Evolutionary conservation across 2,113 vertebrate genomes (phyloP).

Genomic region (Alaudala cheleensis): DNA sequence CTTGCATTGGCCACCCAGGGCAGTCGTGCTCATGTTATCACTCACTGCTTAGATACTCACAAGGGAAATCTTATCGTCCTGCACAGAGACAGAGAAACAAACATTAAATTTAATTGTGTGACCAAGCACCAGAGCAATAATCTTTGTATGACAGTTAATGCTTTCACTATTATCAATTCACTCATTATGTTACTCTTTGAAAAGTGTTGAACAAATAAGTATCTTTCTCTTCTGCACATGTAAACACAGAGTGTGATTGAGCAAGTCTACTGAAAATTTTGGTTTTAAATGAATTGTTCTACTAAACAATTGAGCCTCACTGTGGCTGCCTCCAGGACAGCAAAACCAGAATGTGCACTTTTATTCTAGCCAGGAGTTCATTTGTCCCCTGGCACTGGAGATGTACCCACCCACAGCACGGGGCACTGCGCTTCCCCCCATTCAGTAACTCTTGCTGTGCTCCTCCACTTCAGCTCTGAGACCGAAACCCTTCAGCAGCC

Average conservation of each 20-base stretch:
- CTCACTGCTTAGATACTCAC: constrained; percentile 56
- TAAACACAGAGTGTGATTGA: constrained; percentile 12
- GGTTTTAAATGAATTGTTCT: constrained; percentile 6
- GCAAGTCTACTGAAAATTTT: constrained; percentile 7
- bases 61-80: constrained; percentile 46
- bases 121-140: constrained; percentile 56
- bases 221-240: constrained; percentile 37
- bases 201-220: constrained; percentile 45
- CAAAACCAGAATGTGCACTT: background rate
- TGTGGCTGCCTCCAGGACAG: too few relatives aligned
- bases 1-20: constrained; percentile 29
- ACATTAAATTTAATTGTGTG: constrained; percentile 72
- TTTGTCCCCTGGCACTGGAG: background rate
- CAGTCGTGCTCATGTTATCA: constrained; percentile 54
- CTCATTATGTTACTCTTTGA: constrained; percentile 53
- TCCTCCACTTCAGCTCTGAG: background rate
- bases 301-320: background rate
- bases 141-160: constrained; percentile 69
- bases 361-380: background rate
- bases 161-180: constrained; percentile 73
- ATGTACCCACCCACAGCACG: background rate
- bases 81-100: constrained; percentile 64
- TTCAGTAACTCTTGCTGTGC: background rate
- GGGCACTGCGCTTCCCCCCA: background rate
- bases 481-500: background rate